phyloP scores from a whole-genome alignment of 2,888 invertebrate species.

The Epiblema foenella region DNA sequence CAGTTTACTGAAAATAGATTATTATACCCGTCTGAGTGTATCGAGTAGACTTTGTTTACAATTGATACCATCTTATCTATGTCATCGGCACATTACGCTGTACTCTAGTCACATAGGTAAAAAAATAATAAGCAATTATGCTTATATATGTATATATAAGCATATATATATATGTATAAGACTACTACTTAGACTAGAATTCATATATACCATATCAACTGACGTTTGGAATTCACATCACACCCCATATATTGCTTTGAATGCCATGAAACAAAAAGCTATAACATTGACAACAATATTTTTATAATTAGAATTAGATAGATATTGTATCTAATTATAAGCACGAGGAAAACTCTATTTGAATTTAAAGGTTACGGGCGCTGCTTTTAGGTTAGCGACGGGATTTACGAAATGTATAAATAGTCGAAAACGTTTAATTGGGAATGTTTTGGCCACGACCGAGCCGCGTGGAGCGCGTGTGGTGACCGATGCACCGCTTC shows the following conservation, averaged over 20 bases:
- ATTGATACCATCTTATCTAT: constrained; percentile 31
- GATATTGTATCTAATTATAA: background rate
- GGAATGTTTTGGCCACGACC: constrained; percentile 40
- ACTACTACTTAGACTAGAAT: background rate
- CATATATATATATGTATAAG: too few species aligned
- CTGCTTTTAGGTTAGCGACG: constrained; percentile 35
- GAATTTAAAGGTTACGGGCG: constrained; percentile 4
- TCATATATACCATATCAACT: background rate
- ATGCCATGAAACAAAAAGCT: too few species aligned
- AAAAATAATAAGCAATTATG: background rate
- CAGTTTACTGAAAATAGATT: constrained; percentile 33
- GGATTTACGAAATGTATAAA: constrained; percentile 43
- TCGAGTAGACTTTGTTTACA: constrained; percentile 33
- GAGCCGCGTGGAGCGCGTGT: constrained; percentile 30
- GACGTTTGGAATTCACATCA: background rate
- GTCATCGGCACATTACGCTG: constrained; percentile 3
- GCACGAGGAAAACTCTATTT: background rate
- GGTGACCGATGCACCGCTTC: constrained; percentile 22
- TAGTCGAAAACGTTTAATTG: constrained; percentile 43
- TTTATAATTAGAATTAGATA: too few species aligned
- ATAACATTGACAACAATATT: too few species aligned
- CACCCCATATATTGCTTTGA: background rate
- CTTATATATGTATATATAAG: background rate
- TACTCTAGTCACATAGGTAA: background rate
- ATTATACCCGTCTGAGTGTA: constrained; percentile 19